Percentiles rank a stretch among this genome's conserved stretches.
phyloP scores from a whole-genome alignment of 2,888 invertebrate genomes.

The Priocnemis perturbator region DNA sequence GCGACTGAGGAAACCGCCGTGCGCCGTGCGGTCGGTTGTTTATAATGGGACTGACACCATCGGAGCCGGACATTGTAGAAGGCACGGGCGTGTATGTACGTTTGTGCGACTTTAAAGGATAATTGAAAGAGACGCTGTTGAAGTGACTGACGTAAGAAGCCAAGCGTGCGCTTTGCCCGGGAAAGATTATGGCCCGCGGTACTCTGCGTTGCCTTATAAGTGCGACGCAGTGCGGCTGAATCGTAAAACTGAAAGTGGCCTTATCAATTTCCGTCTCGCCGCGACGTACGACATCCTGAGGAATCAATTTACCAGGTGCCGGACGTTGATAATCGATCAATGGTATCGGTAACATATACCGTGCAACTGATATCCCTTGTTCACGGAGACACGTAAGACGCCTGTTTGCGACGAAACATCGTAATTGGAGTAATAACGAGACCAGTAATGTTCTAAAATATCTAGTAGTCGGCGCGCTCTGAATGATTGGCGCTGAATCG shows the following conservation, averaged over 20 bases:
- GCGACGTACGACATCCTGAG: slow-evolving; percentile 16
- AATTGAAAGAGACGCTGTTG: slow-evolving; percentile 32
- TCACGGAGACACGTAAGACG: slow-evolving; percentile 9
- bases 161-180: slow-evolving; percentile 6
- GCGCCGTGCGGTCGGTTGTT: too few species aligned
- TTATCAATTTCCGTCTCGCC: slow-evolving; percentile 28
- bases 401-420: slow-evolving; percentile 15
- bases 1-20: too few species aligned
- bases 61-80: not conserved
- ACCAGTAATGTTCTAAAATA: too few species aligned
- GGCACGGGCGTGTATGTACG: slow-evolving; percentile 5
- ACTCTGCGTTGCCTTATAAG: slow-evolving; percentile 29
- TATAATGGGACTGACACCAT: too few species aligned
- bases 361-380: slow-evolving; percentile 44
- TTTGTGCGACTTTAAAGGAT: slow-evolving; percentile 32
- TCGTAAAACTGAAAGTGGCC: slow-evolving; percentile 49
- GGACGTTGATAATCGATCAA: slow-evolving; percentile 48
- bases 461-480: slow-evolving; percentile 5
- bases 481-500: slow-evolving; percentile 25
- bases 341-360: slow-evolving; percentile 42
- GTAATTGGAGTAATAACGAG: too few species aligned
- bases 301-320: slow-evolving; percentile 17
- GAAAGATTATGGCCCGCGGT: slow-evolving; percentile 14
- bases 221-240: not conserved
- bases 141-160: slow-evolving; percentile 22